Conservation (phyloP, 2,113 vertebrate species). For the Menura novaehollandiae region DNA sequence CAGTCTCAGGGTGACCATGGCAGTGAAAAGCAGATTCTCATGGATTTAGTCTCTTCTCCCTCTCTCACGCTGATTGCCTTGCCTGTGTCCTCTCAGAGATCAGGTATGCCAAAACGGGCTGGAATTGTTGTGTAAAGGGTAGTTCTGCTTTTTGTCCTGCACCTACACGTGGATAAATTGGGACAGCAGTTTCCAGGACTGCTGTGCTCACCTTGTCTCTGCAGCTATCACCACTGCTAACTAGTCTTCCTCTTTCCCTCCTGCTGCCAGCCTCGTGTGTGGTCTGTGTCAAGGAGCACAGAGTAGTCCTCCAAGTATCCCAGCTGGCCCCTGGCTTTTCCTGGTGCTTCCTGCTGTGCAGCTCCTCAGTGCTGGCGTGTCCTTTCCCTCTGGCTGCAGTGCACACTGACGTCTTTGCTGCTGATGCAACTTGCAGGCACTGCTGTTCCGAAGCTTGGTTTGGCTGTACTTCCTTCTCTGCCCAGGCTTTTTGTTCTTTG, state of each 20-base stretch:
- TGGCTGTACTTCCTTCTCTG: background rate
- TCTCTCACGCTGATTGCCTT: background rate
- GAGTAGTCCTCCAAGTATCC: background rate
- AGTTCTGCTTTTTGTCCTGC: background rate
- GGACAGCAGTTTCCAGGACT: background rate
- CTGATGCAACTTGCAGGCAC: constrained; percentile 10
- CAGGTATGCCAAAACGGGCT: background rate
- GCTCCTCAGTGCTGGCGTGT: background rate
- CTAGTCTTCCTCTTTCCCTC: background rate
- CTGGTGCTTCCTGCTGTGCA: background rate
- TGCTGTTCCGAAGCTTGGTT: background rate
- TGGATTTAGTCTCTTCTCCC: background rate
- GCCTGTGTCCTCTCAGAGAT: background rate
- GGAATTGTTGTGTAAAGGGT: background rate
- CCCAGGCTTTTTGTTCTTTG: background rate
- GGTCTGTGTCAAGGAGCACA: accelerated
- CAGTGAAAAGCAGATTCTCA: background rate
- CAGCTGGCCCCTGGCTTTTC: background rate
- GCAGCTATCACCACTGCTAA: background rate
- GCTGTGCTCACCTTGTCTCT: background rate
- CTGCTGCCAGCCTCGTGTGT: background rate
- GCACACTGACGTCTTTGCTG: background rate
- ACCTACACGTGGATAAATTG: background rate
- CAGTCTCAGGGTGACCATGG: background rate
- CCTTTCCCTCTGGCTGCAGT: background rate